These are phyloP conservation scores for Naso thynnoides DNA, from an alignment of 2,797 vertebrate genomes.

Conservation along the genomic window DNA sequence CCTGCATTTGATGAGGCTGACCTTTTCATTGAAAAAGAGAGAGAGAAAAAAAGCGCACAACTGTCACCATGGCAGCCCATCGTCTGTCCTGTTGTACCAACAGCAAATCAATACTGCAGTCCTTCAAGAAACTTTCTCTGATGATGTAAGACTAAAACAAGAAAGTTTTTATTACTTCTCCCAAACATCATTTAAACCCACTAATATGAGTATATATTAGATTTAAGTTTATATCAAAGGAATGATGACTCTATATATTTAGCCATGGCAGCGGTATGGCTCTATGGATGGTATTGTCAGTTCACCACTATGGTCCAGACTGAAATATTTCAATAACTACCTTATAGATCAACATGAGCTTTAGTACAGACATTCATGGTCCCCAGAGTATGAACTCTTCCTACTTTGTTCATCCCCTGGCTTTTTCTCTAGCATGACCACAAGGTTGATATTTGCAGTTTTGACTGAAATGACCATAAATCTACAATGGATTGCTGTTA, in stretches of 20 bases:
- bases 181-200: not conserved
- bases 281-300: not conserved
- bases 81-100: slow-evolving; percentile 7
- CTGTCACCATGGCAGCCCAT: slow-evolving; percentile 1
- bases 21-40: slow-evolving; percentile 36
- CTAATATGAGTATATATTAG: not conserved
- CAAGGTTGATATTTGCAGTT: too few species aligned
- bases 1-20: slow-evolving; percentile 55
- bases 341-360: too few species aligned
- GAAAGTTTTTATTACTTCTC: slow-evolving; percentile 3
- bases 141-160: slow-evolving; percentile 1
- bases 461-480: too few species aligned
- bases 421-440: not conserved
- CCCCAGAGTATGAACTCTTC: not conserved
- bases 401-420: not conserved
- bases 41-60: not conserved
- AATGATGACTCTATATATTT: not conserved
- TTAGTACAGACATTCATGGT: not conserved
- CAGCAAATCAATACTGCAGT: slow-evolving; percentile 32
- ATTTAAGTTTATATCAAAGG: not conserved
- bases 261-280: not conserved
- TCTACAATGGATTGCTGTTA: too few species aligned
- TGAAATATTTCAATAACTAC: not conserved
- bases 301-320: not conserved
- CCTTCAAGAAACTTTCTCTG: not conserved